Evolutionary conservation across 2,113 vertebrate species (phyloP).

Genomic region (Castor canadensis): DNA sequence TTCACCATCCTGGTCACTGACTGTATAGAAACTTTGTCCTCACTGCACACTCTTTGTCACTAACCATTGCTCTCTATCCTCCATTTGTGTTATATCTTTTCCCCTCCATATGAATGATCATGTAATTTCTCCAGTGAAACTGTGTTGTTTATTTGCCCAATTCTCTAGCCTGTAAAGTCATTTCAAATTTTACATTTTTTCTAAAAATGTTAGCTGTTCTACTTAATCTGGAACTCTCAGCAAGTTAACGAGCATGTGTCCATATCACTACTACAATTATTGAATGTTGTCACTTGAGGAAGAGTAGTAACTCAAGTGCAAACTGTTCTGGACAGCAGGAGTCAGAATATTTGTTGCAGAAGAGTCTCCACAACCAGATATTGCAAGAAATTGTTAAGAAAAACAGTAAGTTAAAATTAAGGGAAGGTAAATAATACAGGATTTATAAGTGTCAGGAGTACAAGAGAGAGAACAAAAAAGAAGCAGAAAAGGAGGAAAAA

Average conservation of each 20-base stretch:
- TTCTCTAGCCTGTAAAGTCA: slow-evolving; percentile 32
- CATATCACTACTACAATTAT: not conserved
- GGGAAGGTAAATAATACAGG: not conserved
- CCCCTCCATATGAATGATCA: not conserved
- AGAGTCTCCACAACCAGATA: not conserved
- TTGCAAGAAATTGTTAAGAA: slow-evolving; percentile 24
- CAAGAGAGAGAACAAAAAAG: not conserved
- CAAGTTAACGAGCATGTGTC: slow-evolving; percentile 15
- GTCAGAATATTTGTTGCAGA: not conserved
- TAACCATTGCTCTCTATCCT: not conserved
- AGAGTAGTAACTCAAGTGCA: not conserved
- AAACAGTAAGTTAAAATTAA: not conserved
- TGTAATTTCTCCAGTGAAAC: slow-evolving; percentile 30
- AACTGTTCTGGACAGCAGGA: not conserved
- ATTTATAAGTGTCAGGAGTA: not conserved
- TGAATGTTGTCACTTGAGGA: not conserved
- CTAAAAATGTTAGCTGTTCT: not conserved
- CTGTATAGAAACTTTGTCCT: not conserved
- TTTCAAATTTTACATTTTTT: slow-evolving; percentile 46
- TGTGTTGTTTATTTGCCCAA: not conserved
- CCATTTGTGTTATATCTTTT: not conserved
- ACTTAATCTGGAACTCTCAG: slow-evolving; percentile 6
- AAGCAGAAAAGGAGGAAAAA: not conserved
- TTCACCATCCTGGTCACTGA: not conserved
- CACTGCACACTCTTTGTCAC: not conserved